Evolutionary conservation across 2,113 vertebrate species (phyloP).

Genomic region (Lampris incognitus): DNA sequence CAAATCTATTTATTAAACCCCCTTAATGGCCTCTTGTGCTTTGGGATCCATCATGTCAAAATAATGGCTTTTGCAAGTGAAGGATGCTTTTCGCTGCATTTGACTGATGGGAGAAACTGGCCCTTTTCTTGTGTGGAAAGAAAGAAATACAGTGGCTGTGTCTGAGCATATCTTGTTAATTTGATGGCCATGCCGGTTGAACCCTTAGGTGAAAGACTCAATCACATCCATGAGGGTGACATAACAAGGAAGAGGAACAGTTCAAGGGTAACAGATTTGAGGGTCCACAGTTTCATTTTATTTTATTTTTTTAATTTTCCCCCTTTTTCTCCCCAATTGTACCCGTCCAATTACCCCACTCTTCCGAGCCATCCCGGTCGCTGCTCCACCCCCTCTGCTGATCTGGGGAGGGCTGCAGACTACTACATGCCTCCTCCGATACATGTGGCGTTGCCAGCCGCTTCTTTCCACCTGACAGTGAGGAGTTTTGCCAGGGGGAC

Average conservation of each 20-base stretch:
- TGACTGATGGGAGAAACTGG: conserved; percentile 53
- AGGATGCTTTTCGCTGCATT: conserved; percentile 59
- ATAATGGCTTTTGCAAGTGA: conserved; percentile 60
- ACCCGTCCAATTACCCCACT: too few species aligned
- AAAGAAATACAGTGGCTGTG: conserved; percentile 18
- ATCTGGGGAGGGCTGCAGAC: too few species aligned
- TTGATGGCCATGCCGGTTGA: conserved; percentile 35
- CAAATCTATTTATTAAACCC: conserved; percentile 65
- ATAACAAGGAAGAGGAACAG: conserved; percentile 35
- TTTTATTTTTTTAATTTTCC: too few species aligned
- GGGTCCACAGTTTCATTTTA: conserved; percentile 26
- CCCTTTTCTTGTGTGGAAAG: conserved; percentile 33
- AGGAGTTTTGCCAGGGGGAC: too few species aligned
- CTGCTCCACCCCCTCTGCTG: too few species aligned
- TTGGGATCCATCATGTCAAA: conserved; percentile 63
- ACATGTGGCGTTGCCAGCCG: too few species aligned
- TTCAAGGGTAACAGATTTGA: conserved; percentile 48
- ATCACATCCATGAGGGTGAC: conserved; percentile 46
- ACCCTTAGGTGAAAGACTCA: conserved; percentile 53
- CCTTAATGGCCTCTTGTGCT: conserved; percentile 68
- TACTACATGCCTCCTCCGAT: too few species aligned
- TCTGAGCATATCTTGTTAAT: conserved; percentile 56
- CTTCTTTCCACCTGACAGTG: too few species aligned
- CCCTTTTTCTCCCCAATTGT: too few species aligned
- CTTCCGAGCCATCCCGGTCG: too few species aligned